These are phyloP conservation scores for Cyrtorhinus lividipennis DNA, from an alignment of 1,140 invertebrate species.

Conservation along the genomic window DNA sequence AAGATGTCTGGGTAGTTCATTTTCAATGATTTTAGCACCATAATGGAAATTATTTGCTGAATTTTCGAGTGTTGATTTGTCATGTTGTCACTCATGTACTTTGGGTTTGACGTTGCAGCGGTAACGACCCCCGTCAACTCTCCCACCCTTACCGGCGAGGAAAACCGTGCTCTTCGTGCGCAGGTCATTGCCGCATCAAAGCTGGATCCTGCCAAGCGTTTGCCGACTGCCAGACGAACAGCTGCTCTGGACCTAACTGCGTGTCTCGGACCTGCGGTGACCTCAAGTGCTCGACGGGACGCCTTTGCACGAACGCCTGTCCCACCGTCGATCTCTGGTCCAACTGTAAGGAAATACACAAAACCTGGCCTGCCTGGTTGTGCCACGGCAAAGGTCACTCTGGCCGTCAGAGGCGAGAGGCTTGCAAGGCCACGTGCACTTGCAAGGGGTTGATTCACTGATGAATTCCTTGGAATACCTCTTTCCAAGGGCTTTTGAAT, in stretches of 20 bases:
- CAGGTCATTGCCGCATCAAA: slow-evolving; percentile 39
- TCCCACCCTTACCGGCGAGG: slow-evolving; percentile 33
- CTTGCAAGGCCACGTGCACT: slow-evolving; percentile 54
- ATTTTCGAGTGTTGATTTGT: too few relatives aligned
- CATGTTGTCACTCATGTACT: too few relatives aligned
- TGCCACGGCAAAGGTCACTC: slow-evolving; percentile 40
- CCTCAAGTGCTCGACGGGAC: slow-evolving; percentile 27
- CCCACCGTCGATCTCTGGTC: slow-evolving; percentile 50
- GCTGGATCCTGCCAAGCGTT: not conserved
- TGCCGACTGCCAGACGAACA: not conserved
- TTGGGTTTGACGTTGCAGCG: slow-evolving; percentile 42
- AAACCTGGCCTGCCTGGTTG: slow-evolving; percentile 42
- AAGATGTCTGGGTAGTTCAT: too few relatives aligned
- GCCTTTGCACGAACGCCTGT: slow-evolving; percentile 60
- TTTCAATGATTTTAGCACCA: too few relatives aligned
- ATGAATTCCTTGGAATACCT: too few relatives aligned
- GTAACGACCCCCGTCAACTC: slow-evolving; percentile 45
- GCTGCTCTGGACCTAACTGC: not conserved
- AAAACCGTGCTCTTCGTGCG: slow-evolving; percentile 45
- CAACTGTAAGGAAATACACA: slow-evolving; percentile 50
- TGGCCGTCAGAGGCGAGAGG: slow-evolving; percentile 38
- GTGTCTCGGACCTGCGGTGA: not conserved
- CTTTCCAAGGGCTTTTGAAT: too few relatives aligned
- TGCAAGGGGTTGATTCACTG: slow-evolving; percentile 30
- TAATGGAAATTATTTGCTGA: too few relatives aligned